These are phyloP conservation scores for Aplocera efformata DNA, from an alignment of 2,888 invertebrate species.

Conservation along the genomic window DNA sequence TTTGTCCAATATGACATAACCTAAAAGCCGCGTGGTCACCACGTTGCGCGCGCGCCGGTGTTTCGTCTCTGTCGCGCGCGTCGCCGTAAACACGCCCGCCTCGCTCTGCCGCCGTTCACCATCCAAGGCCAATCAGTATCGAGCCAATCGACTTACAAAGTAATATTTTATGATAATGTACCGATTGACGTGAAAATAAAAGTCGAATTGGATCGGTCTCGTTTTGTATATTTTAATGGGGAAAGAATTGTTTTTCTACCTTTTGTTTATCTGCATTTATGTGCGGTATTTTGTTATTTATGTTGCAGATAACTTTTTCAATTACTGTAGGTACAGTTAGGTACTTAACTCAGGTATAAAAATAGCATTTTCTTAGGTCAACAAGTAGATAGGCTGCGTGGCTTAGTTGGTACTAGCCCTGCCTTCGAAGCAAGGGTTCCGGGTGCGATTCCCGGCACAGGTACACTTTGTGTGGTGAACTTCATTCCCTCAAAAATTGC, in stretches of 20 bases:
- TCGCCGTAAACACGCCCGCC: slow-evolving; percentile 4
- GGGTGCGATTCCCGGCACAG: no score
- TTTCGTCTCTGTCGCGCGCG: slow-evolving; percentile 33
- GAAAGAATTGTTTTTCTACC: slow-evolving; percentile 1
- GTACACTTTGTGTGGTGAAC: no score
- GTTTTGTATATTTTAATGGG: slow-evolving; percentile 6
- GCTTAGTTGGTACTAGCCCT: no score
- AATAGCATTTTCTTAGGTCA: no score
- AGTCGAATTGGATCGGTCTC: slow-evolving; percentile 13
- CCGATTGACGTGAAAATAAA: slow-evolving; percentile 21
- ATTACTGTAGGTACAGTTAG: no score
- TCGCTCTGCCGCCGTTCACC: slow-evolving; percentile 22
- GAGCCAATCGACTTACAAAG: slow-evolving; percentile 18
- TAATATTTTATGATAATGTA: slow-evolving; percentile 27
- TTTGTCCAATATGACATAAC: slow-evolving; percentile 45
- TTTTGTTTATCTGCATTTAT: no score
- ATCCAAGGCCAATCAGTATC: slow-evolving; percentile 26
- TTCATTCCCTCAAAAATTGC: no score
- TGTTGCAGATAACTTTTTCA: no score
- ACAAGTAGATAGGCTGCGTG: no score
- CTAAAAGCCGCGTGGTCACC: slow-evolving; percentile 58
- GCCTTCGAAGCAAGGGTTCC: no score
- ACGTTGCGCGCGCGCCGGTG: slow-evolving; percentile 58
- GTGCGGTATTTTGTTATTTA: no score
- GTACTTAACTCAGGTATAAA: no score